These are phyloP conservation scores for Corydoras sp. DNA, from an alignment of 2,113 vertebrate genomes.

Conservation along the genomic window DNA sequence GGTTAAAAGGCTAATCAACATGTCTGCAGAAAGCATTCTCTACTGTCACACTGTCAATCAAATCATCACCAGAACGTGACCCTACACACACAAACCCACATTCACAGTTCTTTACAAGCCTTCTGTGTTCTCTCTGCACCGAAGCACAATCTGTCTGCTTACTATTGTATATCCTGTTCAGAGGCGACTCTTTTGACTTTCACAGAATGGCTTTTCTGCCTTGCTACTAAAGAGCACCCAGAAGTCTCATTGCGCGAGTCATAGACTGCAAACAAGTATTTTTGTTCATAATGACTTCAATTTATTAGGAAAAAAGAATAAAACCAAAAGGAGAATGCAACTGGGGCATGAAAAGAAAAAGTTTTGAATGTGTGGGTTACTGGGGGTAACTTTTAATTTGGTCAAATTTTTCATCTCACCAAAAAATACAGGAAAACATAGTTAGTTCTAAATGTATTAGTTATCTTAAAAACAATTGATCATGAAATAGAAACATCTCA, in stretches of 20 bases:
- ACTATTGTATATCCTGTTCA: constrained; percentile 27
- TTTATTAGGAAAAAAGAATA: too few species aligned
- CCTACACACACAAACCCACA: background rate
- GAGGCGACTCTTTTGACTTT: constrained; percentile 33
- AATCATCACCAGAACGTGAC: constrained; percentile 18
- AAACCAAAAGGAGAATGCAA: too few species aligned
- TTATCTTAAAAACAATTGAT: too few species aligned
- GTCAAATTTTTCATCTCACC: too few species aligned
- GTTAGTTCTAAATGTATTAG: too few species aligned
- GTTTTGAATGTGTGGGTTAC: too few species aligned
- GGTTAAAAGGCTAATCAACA: constrained; percentile 37
- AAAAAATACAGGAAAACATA: too few species aligned
- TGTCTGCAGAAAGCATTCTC: constrained; percentile 22
- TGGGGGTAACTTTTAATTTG: too few species aligned
- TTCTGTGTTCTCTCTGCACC: background rate
- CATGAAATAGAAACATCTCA: too few species aligned
- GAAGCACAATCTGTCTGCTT: constrained; percentile 22
- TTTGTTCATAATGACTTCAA: too few species aligned
- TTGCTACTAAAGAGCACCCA: constrained; percentile 25
- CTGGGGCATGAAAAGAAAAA: too few species aligned
- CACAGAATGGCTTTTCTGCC: constrained; percentile 33
- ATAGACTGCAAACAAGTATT: background rate
- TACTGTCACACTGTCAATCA: constrained; percentile 2
- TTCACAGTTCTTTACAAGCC: background rate
- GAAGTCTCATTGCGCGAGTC: constrained; percentile 15